These are phyloP conservation scores for Pionites leucogaster DNA, from an alignment of 2,113 vertebrate species.

Conservation along the genomic window DNA sequence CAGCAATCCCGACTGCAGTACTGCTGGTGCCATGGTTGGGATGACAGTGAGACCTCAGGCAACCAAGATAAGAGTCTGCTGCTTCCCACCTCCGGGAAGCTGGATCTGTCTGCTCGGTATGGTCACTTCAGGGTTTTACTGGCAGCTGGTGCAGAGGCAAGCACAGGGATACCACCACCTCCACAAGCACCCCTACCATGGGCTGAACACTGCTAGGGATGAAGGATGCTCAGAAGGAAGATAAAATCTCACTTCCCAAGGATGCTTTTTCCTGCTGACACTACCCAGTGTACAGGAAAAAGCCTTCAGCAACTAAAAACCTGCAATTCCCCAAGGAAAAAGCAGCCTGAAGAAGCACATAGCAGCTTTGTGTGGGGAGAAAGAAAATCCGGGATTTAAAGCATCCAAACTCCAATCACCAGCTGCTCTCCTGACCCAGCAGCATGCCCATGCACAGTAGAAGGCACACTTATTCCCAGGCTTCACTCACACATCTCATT, in stretches of 20 bases:
- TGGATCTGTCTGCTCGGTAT: neutral
- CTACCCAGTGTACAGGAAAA: neutral
- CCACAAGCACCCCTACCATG: fast-evolving
- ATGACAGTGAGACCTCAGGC: neutral
- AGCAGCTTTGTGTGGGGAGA: neutral
- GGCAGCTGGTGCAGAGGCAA: neutral
- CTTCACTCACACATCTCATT: neutral
- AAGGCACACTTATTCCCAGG: neutral
- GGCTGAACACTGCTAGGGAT: neutral
- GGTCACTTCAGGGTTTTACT: neutral
- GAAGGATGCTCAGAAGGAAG: neutral
- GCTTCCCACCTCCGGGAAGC: neutral
- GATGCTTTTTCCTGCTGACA: neutral
- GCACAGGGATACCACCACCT: neutral
- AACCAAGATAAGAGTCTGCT: neutral
- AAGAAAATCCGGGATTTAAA: neutral
- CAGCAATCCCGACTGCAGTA: fast-evolving
- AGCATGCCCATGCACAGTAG: neutral
- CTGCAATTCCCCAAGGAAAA: neutral
- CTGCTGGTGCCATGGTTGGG: fast-evolving
- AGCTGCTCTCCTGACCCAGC: fast-evolving
- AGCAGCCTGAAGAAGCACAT: neutral
- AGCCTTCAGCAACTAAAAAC: neutral
- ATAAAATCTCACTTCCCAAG: neutral
- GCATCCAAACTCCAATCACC: neutral